Base-by-base conservation (phyloP, 2,113 vertebrate genomes). In the Serinus canaria region DNA sequence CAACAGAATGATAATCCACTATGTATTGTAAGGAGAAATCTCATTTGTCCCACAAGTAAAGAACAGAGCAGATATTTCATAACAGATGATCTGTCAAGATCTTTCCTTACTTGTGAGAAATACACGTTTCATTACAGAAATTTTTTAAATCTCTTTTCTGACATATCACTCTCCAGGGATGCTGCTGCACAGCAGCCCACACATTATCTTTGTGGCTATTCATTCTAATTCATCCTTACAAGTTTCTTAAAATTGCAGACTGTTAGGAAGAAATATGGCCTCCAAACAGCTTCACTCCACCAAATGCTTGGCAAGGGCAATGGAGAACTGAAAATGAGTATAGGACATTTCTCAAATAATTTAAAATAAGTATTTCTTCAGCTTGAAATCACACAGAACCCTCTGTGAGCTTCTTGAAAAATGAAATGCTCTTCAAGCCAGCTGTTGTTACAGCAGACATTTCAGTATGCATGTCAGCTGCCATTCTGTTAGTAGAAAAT, bases 1-100 rank as follows among this genome's bases (percentile, higher is more conserved):
- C 89, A 76, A 46, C 58, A 85, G 83, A 91, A 95, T 1, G 18
- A 95, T 92, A 89, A 96, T 92, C 91, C 39, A 67, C 91, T 55
- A 79, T 39, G 89, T 77, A 49, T 68, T 89, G 78, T 43, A 69
- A 43, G 49, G 72, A 96, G 83, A 87, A 91, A 70, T 95, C 91
- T 84, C 58, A 59, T 55, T 94, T 83, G 83, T 73, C 88, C 60
- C 55, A 47, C 14, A 68, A 80, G 49, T 46, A 58, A 77, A 60
- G 80, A 80, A 86, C 76, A 90, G 39, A 69, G 58, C 18, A 56
- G 53, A 84, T 82, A 73, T 43, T 74, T 89, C 25, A 9, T 55
- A 87, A 68, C 55, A 95, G 70, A 92, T 93, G 70, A 92, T 93
- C 50, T 78, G 84, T 28, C 70, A 30, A 66, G 84, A 90, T 74